Evolutionary conservation across 2,113 vertebrate species (phyloP), one percentile per base, ranked within the genome.

Genomic region (Pseudopipra pipra): DNA sequence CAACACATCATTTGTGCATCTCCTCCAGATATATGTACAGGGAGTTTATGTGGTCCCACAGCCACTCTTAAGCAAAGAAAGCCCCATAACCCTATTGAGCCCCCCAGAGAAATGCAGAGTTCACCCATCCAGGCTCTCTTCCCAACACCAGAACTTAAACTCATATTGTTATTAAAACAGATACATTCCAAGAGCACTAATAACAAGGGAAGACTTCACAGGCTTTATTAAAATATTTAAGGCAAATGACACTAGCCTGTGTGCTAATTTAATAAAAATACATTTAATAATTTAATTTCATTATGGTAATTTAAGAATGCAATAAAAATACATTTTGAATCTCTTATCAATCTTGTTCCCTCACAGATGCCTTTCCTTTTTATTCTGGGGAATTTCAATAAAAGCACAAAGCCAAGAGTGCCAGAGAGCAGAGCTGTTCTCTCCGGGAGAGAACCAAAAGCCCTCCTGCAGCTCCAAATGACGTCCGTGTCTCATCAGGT

Each of bases 201-300:
- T 92, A 93, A 85, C 84, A 92, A 90, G 70, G 88, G 90, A 92
- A 92, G 95, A 81, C 91, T 95, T 93, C 92, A 90, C 49, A 92
- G 72, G 66, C 90, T 93, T 97, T 80, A 91, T 91, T 95, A 66
- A 94, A 97, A 93, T 95, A 92, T 93, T 96, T 92, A 97, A 96
- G 54, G 84, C 68, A 74, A 94, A 73, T 88, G 68, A 90, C 59
- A 86, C 88, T 51, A 92, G 90, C 79, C 80, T 92, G 72, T 51
- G 73, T 71, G 92, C 92, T 95, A 95, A 97, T 95, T 95, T 95
- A 93, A 95, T 95, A 91, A 97, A 95, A 97, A 95, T 83, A 92
- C 67, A 88, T 85, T 95, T 95, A 96, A 95, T 97, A 96, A 97
- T 95, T 97, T 85, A 93, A 96, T 96, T 96, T 96, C 85, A 88